Evolutionary conservation across 2,888 invertebrate genomes (phyloP), one percentile per base, ranked within the genome.

Genomic region (Acronicta aceris): DNA sequence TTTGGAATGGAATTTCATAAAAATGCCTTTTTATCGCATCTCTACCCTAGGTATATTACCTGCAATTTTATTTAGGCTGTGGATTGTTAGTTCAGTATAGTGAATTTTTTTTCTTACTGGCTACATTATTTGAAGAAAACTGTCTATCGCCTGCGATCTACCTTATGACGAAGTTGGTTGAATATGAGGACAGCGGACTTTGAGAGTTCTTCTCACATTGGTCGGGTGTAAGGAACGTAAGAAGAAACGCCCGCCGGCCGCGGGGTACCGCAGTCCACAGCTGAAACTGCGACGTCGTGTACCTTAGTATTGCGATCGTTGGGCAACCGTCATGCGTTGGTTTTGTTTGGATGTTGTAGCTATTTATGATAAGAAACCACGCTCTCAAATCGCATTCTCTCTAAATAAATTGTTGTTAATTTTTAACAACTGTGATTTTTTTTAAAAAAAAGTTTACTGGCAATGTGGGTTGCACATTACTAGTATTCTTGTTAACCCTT

Each of bases 201-300:
- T 78, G 81, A 71, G 76, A 84, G 93, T 76, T 90, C 92, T 79
- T 74, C 64, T 25, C 74, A 71, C 72, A 78, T 67, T 92, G 91
- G 93, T 25, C 76, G 80, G 62, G 66, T 64, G 85, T 84, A 93
- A 93, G 92, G 91, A 93, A 89, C 87, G 87, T 85, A 87, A 91
- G 92, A 93, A 93, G 93, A 92, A 93, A 90, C 88, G 76, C 90
- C 88, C 87, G 81, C 83, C 79, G 79, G 81, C 77, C 82, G 83
- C 81, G 80, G 82, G 78, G 81, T 85, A 82, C 85, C 85, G 84
- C 85, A 87, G 75, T 79, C 84, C 85, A 83, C 85, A 87, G 75
- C 80, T 82, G 63, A 77, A 71, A 72, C 74, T 74, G 74, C 10
- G 27, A 10, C 13, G 7, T 7, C 13, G n/a, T 47, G 40, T 59